Base-by-base conservation (phyloP, 2,888 invertebrate genomes). In the Agonopterix arenella region DNA sequence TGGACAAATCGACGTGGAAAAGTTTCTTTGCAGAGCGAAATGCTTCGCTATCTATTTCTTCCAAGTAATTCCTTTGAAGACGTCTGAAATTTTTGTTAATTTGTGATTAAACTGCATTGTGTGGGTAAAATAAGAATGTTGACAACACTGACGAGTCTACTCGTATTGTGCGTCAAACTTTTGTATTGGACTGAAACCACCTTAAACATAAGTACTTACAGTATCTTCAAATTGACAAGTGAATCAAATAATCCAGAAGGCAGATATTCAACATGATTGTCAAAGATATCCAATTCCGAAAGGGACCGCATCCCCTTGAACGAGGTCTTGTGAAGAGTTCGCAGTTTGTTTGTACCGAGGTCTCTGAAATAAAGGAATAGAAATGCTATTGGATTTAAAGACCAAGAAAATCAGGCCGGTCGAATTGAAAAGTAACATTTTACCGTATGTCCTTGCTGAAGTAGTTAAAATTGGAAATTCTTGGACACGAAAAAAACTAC, bases 261-360 rank as follows among this genome's bases (percentile, higher is more conserved):
- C 28, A 95, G 72, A 66, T 90, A 91, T 60, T 93, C 92, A 16
- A 96, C 89, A 50, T 90, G 90, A 73, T 96, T 96, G 65, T 93
- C 93, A 58, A 94, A 95, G 66, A 96, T 88, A 71, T 95, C 93
- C 47, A 93, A 71, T 64, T 93, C 92, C 46, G 86, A 88, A 3
- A 95, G 78, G 18, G 92, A 90, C 3, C 89, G 84, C 80, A 95
- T 86, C 8, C 91, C 91, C 58, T 90, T 90, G 67, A 95, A 94
- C 0, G 93, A 91, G 54, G 92, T 91, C 68, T 93, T 93, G 73
- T 94, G 92, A 46, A 95, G 72, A 0, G 93, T 93, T 10, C 91
- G 89, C 49, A 95, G 72, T 58, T 90, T 90, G 71, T 95, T 95
- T 3, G 93, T 91, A 11, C 94, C 94, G 53, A 95, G 79, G 66